Conservation (phyloP, 2,797 vertebrate species). For the Cynodonichthys magdalenae region DNA sequence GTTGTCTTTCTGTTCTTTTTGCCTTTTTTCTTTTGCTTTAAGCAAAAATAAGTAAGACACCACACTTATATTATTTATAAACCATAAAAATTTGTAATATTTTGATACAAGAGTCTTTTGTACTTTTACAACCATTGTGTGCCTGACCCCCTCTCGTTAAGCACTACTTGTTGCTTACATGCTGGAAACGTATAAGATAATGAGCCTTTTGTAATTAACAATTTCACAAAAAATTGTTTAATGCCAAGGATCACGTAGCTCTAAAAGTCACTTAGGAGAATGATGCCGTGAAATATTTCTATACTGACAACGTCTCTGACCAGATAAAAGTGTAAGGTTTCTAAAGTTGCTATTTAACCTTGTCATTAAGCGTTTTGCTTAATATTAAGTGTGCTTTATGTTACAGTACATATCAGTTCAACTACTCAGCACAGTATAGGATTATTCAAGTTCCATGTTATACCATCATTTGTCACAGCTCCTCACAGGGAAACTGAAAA, state of each 20-base stretch:
- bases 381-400: slow-evolving; percentile 94
- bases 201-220: slow-evolving; percentile 78
- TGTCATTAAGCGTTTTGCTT: slow-evolving; percentile 76
- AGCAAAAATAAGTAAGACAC: slow-evolving; percentile 88
- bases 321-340: slow-evolving; percentile 83
- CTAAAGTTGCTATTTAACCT: slow-evolving; percentile 86
- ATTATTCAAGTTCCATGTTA: slow-evolving; percentile 76
- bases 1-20: slow-evolving; percentile 58
- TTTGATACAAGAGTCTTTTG: slow-evolving; percentile 86
- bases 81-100: slow-evolving; percentile 89
- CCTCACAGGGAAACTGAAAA: slow-evolving; percentile 64
- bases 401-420: slow-evolving; percentile 88
- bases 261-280: slow-evolving; percentile 97
- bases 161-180: slow-evolving; percentile 83
- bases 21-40: slow-evolving; percentile 83
- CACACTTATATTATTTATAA: slow-evolving; percentile 93
- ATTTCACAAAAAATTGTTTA: slow-evolving; percentile 77
- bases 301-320: slow-evolving; percentile 84
- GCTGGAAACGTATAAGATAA: slow-evolving; percentile 85
- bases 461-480: slow-evolving; percentile 80
- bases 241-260: slow-evolving; percentile 91
- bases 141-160: slow-evolving; percentile 80
- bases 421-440: slow-evolving; percentile 85
- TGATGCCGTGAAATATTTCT: slow-evolving; percentile 90
- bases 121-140: slow-evolving; percentile 76